Base-by-base conservation (phyloP, 2,797 vertebrate genomes). In the Myoxocephalus aenaeus region DNA sequence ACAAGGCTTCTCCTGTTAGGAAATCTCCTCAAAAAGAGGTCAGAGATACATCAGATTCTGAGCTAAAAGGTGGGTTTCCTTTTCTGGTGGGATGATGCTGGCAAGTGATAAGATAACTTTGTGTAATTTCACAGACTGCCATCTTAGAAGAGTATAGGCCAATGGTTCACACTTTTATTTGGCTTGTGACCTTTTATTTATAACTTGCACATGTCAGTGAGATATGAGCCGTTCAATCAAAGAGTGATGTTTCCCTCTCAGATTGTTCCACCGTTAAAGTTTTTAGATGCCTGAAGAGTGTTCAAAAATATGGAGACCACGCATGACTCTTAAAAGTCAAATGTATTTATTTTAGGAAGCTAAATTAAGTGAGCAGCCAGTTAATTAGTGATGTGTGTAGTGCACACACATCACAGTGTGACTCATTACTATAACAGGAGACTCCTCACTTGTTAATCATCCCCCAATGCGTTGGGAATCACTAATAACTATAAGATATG, bases 31-130 rank as follows among this genome's bases (percentile, higher is more conserved):
- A 93, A 15, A 96, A 94, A 90, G 90, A 91, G 56, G 87, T 93
- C 20, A 92, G 94, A 73, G 92, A 94, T 57, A 73, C 88, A 12
- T 81, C 85, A 63, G 85, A 95, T 48, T 94, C 94, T 75, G 94
- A 96, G 58, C 91, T 92, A 1, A 94, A 96, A 95, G 97, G 97
- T 98, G 91, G 57, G 92, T 71, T 36, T 73, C 12, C 32, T 40
- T 56, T 42, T 61, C 40, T 57, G 20, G 40, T 17, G 2, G 22
- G 15, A 56, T 18, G 29, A 70, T 48, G 29, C 17, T 73, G 25
- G 22, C 13, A 34, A 29, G 27, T 65, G 14, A 54, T 70, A n/a
- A 17, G 7, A 40, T 71, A 11, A 20, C 8, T 20, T 13, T 59
- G 38, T 58, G 34, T 29, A 34, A 44, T 4, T 64, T 65, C 11